Base-by-base conservation (phyloP, 2,797 vertebrate species). In the Aulostomus chinensis region DNA sequence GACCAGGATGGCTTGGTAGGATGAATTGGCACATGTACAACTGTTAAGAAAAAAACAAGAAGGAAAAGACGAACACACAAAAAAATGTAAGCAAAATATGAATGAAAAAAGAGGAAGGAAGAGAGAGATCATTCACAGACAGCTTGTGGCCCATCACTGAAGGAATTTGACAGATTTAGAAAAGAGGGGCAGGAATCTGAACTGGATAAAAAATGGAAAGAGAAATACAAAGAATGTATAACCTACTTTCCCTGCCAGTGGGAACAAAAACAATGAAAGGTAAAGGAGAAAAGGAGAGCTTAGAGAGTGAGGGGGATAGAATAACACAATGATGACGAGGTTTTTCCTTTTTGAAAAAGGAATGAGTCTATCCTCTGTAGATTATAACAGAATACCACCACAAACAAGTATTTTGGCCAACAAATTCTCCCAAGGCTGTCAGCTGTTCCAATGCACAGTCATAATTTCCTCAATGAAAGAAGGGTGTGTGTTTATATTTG, bases 191-290 rank as follows among this genome's bases (percentile, higher is more conserved):
- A 11, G 58, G 58, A 50, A 65, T 71, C 53, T 34, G 45, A 38
- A 34, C n/a, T 18, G 35, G 62, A 48, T 64, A 48, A 56, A 73
- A 70, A 59, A 36, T n/a, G 48, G 48, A 60, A 48, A 11, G 6
- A 6, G 7, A 38, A 26, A 54, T 42, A 66, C 41, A 58, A 51
- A 49, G 32, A 60, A 48, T 18, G 29, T 12, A 50, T 53, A 77
- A 47, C 51, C 48, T 41, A 55, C 42, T 66, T 76, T 53, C 38
- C 9, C 4, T 15, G 25, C 32, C 21, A 16, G 43, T 15, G 28
- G 2, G 17, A 37, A 6, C n/a, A 20, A 59, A 37, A 42, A 42
- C 32, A 43, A 25, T 14, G n/a, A 18, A 39, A 62, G 30, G 42
- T 51, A 31, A 39, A 34, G 33, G 18, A 37, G 17, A 6, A 41